A percentile compares a stretch with the other conserved stretches of the same genome.
Conservation (phyloP, 2,888 invertebrate species). For the Autographa pulchrina region DNA sequence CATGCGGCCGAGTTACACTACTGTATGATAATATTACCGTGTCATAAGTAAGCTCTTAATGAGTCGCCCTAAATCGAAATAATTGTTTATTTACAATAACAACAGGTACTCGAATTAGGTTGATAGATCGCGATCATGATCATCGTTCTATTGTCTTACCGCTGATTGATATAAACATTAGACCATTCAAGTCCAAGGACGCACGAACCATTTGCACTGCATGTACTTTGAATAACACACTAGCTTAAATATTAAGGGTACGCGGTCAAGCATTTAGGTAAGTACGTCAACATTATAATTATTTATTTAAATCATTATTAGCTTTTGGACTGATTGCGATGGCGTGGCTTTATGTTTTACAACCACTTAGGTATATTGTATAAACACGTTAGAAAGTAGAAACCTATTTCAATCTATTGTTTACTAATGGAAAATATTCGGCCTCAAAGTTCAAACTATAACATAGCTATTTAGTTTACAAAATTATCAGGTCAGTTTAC, state of each 20-base stretch:
- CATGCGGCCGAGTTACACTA: too few relatives aligned
- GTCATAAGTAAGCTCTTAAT: background rate
- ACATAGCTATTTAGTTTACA: background rate
- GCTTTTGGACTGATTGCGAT: constrained; percentile 19
- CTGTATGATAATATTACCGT: too few relatives aligned
- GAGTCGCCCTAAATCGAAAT: background rate
- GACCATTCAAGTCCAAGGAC: constrained; percentile 45
- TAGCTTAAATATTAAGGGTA: constrained; percentile 21
- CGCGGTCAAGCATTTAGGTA: constrained; percentile 23
- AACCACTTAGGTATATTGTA: background rate
- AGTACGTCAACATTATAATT: constrained; percentile 21
- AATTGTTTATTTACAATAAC: constrained; percentile 18
- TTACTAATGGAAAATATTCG: constrained; percentile 4
- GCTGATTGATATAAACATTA: constrained; percentile 33
- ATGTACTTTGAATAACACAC: constrained; percentile 16
- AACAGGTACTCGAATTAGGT: constrained; percentile 21
- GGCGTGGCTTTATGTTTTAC: constrained; percentile 23
- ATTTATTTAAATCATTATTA: constrained; percentile 31
- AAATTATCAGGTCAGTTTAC: background rate
- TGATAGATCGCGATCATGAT: constrained; percentile 24
- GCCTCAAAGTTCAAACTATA: background rate
- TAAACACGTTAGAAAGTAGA: background rate
- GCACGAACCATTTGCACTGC: constrained; percentile 12
- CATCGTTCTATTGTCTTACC: constrained; percentile 23
- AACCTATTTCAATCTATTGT: constrained; percentile 10